Base-by-base conservation (phyloP, 2,888 invertebrate species). In the Nasonovia ribisnigri region DNA sequence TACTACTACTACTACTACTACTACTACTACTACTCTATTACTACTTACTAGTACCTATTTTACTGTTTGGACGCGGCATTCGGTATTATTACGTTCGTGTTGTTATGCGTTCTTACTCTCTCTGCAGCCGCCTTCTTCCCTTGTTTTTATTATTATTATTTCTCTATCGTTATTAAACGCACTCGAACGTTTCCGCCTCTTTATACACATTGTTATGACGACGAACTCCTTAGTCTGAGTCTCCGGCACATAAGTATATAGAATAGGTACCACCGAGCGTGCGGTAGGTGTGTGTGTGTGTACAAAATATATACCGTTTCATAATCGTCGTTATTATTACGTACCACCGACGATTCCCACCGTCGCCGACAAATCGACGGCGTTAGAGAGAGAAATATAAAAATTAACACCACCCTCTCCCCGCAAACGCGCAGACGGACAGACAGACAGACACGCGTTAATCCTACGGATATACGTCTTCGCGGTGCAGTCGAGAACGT, bases 151-250 rank as follows among this genome's bases (percentile, higher is more conserved):
- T 51, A 48, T 36, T 54, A 51, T 54, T 84, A 29, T 84, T 91
- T 84, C 36, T 91, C 86, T 51, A 36, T 86, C 29, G 29, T 84
- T 54, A 86, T 86, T 91, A 91, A 84, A 84, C 91, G 91, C 46
- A 67, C 86, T 91, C 86, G 57, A 54, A 51, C 84, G 84, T 91
- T 91, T 91, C 84, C 91, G 54, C 84, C 91, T 91, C 84, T 84
- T 91, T 91, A 86, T 91, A 91, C 46, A 67, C 29, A 60, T 90
- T 90, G 60, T 86, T 57, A 86, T 26, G 43, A 92, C 24, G 42
- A 84, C 36, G 29, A 54, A 84, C 20, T 10, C 60, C 42, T n/a
- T 77, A 36, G 43, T 46, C 46, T 16, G 46, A 46, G 46, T 86
- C 46, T 36, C 26, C 86, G 11, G 46, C 46, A 46, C 29, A 29